These are phyloP conservation scores for Formica aserva DNA, from an alignment of 2,888 invertebrate genomes.

Conservation along the genomic window DNA sequence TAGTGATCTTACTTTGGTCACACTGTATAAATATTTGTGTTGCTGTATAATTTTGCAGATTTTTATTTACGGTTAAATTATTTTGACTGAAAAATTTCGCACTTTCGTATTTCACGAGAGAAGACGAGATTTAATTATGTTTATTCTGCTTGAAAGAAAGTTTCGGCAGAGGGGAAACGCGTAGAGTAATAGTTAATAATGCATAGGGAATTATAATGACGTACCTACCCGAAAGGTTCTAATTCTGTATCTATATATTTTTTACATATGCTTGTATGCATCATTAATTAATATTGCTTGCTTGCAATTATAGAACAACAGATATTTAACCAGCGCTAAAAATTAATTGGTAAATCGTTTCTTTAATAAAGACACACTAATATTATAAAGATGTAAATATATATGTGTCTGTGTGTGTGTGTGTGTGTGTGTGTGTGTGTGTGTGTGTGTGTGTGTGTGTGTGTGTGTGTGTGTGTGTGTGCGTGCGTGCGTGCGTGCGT, in stretches of 20 bases:
- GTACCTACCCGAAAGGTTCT: background rate
- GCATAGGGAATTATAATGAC: conserved; percentile 19
- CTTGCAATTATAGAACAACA: conserved; percentile 14
- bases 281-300: conserved; percentile 28
- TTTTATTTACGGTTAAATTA: conserved; percentile 5
- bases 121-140: background rate
- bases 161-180: background rate
- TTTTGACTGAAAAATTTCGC: background rate
- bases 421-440: no score
- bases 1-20: background rate
- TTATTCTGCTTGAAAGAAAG: conserved; percentile 29
- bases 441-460: no score
- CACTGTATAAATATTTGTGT: background rate
- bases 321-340: background rate
- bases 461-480: no score
- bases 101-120: background rate
- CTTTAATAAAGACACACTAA: background rate
- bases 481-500: no score
- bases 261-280: conserved; percentile 5
- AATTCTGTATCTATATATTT: background rate
- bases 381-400: background rate
- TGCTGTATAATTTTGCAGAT: background rate
- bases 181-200: conserved; percentile 31
- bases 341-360: background rate
- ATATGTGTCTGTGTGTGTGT: no score